Conservation (phyloP, 2,888 invertebrate species). For the Macrosoma leucophasiata region DNA sequence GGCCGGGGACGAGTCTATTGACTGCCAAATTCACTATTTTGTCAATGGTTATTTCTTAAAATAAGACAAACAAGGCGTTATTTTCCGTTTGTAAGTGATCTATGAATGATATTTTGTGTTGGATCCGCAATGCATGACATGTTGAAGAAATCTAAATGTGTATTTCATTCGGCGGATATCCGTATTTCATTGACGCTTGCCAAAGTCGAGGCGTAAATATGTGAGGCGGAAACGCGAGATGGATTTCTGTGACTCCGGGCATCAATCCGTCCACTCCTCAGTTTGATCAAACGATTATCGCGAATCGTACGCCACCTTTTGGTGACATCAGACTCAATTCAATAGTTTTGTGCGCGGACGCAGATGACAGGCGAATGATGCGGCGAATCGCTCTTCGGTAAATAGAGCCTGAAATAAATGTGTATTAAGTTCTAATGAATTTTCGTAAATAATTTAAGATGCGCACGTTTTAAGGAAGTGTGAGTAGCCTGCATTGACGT, state of each 20-base stretch:
- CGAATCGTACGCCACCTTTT: slow-evolving; percentile 35
- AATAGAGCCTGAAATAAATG: too few species aligned
- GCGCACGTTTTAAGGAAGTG: too few species aligned
- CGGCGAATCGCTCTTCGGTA: slow-evolving; percentile 22
- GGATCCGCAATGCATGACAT: slow-evolving; percentile 1
- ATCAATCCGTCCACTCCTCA: slow-evolving; percentile 52
- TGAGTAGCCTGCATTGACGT: slow-evolving; percentile 22
- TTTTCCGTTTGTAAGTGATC: slow-evolving; percentile 1
- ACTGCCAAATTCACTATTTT: too few species aligned
- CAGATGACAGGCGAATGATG: slow-evolving; percentile 24
- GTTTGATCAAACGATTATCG: slow-evolving; percentile 58
- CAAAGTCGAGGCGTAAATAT: slow-evolving; percentile 49
- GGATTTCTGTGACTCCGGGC: slow-evolving; percentile 44
- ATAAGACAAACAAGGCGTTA: slow-evolving; percentile 1
- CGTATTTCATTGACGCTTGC: slow-evolving; percentile 41
- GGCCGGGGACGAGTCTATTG: too few species aligned
- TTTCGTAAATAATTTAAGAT: too few species aligned
- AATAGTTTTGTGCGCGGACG: slow-evolving; percentile 21
- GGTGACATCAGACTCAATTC: slow-evolving; percentile 34
- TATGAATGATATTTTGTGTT: slow-evolving; percentile 1
- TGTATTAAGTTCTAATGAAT: too few species aligned
- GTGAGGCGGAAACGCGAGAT: slow-evolving; percentile 46
- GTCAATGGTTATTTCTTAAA: too few species aligned
- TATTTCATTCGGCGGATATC: slow-evolving; percentile 34
- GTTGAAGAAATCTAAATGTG: background rate